Conservation (phyloP, 2,888 invertebrate genomes). For the Pherbina coryleti region DNA sequence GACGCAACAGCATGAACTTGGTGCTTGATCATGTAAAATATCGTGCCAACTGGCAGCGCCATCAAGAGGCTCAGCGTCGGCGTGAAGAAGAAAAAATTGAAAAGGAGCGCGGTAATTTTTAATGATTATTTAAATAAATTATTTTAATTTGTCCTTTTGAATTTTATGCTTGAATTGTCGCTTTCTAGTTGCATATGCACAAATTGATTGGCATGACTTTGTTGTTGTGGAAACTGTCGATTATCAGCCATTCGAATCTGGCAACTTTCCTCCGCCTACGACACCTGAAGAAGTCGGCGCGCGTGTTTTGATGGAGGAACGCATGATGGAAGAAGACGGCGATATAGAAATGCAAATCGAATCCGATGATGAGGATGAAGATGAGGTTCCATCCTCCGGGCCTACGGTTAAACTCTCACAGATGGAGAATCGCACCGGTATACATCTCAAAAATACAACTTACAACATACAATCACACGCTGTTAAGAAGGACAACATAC, state of each 20-base stretch:
- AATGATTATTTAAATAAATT: conserved; percentile 5
- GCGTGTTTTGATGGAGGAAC: conserved; percentile 88
- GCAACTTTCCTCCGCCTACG: conserved; percentile 96
- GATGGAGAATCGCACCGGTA: conserved; percentile 75
- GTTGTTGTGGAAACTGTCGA: conserved; percentile 99
- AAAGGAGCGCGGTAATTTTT: conserved; percentile 81
- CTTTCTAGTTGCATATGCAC: conserved; percentile 86
- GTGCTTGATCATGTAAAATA: conserved; percentile 92
- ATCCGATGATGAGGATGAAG: conserved; percentile 80
- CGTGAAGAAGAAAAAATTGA: conserved; percentile 96
- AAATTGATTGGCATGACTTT: conserved; percentile 99
- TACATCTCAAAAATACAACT: conserved; percentile 70
- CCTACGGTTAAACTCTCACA: conserved; percentile 73
- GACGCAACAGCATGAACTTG: conserved; percentile 70
- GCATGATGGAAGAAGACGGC: conserved; percentile 82
- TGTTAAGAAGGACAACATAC: conserved; percentile 71
- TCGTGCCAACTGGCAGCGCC: conserved; percentile 96
- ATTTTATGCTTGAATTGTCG: neutral
- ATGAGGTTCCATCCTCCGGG: conserved; percentile 58
- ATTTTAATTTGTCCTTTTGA: neutral
- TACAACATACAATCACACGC: conserved; percentile 53
- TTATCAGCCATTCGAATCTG: conserved; percentile 95
- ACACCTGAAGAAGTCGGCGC: conserved; percentile 98
- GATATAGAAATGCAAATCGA: conserved; percentile 93
- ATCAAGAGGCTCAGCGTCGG: conserved; percentile 92